Conservation (phyloP, 2,888 invertebrate genomes). For the Fissipunctia ypsillon region DNA sequence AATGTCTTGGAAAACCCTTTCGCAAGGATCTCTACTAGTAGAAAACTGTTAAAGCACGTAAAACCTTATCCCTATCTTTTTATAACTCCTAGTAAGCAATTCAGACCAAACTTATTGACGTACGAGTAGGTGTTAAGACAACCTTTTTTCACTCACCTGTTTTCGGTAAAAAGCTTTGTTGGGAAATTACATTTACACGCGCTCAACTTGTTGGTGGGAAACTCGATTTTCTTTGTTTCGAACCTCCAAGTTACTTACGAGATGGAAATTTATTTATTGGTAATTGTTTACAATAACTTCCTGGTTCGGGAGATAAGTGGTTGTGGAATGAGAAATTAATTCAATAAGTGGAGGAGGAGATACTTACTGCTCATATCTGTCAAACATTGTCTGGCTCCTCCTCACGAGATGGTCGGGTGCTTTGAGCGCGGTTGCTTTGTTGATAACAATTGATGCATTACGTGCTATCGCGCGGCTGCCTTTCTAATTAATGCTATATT, state of each 20-base stretch:
- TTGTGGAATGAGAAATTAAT: constrained; percentile 73
- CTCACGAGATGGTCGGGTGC: constrained; percentile 33
- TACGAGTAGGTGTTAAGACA: constrained; percentile 48
- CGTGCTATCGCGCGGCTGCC: constrained; percentile 18
- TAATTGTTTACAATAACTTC: constrained; percentile 71
- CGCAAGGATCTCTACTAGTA: background rate
- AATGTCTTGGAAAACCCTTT: no score
- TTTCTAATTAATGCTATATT: constrained; percentile 46
- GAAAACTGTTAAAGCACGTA: background rate
- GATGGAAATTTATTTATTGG: constrained; percentile 70
- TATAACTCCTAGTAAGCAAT: constrained; percentile 11
- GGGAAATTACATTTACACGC: constrained; percentile 65
- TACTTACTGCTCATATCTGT: constrained; percentile 45
- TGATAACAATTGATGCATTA: constrained; percentile 53
- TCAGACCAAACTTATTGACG: constrained; percentile 49
- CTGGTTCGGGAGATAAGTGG: constrained; percentile 65
- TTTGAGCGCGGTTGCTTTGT: constrained; percentile 42
- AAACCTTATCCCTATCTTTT: constrained; percentile 9
- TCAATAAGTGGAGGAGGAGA: constrained; percentile 61
- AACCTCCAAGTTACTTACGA: constrained; percentile 64
- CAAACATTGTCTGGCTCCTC: constrained; percentile 52
- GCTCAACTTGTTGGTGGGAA: constrained; percentile 60
- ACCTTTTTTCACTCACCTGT: constrained; percentile 59
- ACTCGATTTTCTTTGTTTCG: constrained; percentile 66
- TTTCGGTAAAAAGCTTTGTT: constrained; percentile 63